A percentile compares a stretch with the other conserved stretches of the same genome.
These are phyloP conservation scores for Drosophila bocqueti DNA, from an alignment of 1,140 invertebrate species.

Conservation along the genomic window DNA sequence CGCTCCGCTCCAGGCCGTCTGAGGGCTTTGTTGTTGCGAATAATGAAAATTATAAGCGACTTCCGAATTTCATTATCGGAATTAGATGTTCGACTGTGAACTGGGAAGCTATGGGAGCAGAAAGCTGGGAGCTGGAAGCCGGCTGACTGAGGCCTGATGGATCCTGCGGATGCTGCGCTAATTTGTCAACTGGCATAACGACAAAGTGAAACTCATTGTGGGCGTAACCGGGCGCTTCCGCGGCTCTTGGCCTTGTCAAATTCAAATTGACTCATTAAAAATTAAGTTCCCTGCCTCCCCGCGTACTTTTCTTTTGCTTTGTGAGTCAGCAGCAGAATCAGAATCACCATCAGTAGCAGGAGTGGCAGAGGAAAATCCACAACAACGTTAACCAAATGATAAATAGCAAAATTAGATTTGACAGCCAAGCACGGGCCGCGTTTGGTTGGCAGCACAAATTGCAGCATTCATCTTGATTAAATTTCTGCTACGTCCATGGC, in stretches of 20 bases:
- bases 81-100: slow-evolving; percentile 63
- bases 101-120: neutral
- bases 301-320: slow-evolving; percentile 22
- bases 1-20: slow-evolving; percentile 14
- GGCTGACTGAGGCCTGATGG: slow-evolving; percentile 44
- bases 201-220: slow-evolving; percentile 71
- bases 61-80: slow-evolving; percentile 83
- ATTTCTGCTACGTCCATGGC: slow-evolving; percentile 48
- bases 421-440: slow-evolving; percentile 58
- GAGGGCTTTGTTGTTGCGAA: slow-evolving; percentile 57
- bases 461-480: slow-evolving; percentile 81
- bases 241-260: slow-evolving; percentile 74
- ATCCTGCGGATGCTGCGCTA: slow-evolving; percentile 76
- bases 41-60: slow-evolving; percentile 78
- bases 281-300: slow-evolving; percentile 64
- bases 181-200: slow-evolving; percentile 78
- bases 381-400: slow-evolving; percentile 77
- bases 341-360: slow-evolving; percentile 10
- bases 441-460: slow-evolving; percentile 73
- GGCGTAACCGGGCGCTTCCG: slow-evolving; percentile 52
- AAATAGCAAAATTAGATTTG: slow-evolving; percentile 83
- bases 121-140: neutral
- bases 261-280: slow-evolving; percentile 84
- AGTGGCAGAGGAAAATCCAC: slow-evolving; percentile 26
- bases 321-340: slow-evolving; percentile 34